Conservation (phyloP, 2,113 vertebrate genomes). For the Marmota flaviventris region DNA sequence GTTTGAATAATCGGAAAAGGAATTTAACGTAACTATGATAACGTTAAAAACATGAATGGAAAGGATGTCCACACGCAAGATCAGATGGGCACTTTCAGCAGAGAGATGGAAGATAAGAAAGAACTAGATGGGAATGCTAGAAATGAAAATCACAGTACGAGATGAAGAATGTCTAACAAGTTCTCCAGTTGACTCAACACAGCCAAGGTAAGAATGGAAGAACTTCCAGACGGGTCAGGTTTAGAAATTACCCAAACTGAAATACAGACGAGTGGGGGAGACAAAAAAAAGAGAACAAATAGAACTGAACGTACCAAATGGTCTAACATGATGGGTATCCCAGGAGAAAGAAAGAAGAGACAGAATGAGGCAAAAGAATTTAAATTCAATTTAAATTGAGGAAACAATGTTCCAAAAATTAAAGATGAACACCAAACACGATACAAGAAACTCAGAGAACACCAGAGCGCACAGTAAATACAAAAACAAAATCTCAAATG, state of each 20-base stretch:
- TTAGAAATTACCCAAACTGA: background rate
- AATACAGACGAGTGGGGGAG: background rate
- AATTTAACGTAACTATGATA: background rate
- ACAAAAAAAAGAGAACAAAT: background rate
- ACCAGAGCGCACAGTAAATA: background rate
- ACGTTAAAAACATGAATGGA: background rate
- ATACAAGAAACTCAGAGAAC: background rate
- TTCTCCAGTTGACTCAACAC: background rate
- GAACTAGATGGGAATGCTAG: background rate
- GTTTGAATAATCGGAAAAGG: background rate
- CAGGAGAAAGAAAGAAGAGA: background rate
- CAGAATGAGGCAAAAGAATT: background rate
- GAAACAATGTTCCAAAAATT: conserved; percentile 41
- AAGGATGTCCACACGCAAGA: background rate
- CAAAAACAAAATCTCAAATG: background rate
- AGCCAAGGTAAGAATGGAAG: background rate
- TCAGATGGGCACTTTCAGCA: background rate
- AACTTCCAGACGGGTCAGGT: background rate
- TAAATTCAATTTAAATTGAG: conserved; percentile 19
- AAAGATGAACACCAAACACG: background rate
- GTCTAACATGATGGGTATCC: background rate
- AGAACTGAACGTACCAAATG: background rate
- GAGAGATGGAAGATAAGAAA: background rate
- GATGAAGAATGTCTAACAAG: too few species aligned
- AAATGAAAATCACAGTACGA: background rate